Evolutionary conservation across 2,888 invertebrate genomes (phyloP).

Genomic region (Cremastinae sp.): DNA sequence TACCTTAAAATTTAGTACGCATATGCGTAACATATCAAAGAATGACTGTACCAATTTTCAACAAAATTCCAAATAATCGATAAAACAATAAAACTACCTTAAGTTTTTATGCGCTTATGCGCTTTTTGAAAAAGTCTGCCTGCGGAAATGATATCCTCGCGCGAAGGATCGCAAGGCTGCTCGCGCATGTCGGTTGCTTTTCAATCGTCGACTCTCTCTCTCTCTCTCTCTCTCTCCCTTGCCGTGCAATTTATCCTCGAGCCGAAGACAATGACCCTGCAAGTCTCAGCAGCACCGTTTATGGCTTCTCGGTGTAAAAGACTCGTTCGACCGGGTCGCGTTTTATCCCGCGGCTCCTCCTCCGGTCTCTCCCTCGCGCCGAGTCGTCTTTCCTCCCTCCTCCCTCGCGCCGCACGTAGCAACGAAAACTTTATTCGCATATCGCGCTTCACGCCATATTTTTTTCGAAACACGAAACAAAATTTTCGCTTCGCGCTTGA

Average conservation of each 20-base stretch:
- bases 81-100: too few relatives aligned
- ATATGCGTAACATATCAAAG: too few relatives aligned
- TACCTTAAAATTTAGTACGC: too few relatives aligned
- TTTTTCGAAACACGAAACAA: background rate
- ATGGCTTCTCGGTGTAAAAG: constrained; percentile 58
- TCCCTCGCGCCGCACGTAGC: constrained; percentile 14
- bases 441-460: too few relatives aligned
- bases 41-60: too few relatives aligned
- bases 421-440: background rate
- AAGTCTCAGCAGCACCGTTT: constrained; percentile 63
- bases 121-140: too few relatives aligned
- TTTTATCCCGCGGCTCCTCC: constrained; percentile 42
- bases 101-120: too few relatives aligned
- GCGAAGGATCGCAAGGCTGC: background rate
- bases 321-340: constrained; percentile 46
- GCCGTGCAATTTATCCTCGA: constrained; percentile 33
- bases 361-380: constrained; percentile 17
- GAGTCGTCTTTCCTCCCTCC: too few relatives aligned
- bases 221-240: too few relatives aligned
- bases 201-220: background rate
- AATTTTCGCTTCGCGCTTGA: constrained; percentile 3
- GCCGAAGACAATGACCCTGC: constrained; percentile 66
- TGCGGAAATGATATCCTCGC: background rate
- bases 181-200: background rate
- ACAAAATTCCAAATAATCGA: too few relatives aligned